Conservation (phyloP, 2,797 vertebrate species). For the Poecile montanus region DNA sequence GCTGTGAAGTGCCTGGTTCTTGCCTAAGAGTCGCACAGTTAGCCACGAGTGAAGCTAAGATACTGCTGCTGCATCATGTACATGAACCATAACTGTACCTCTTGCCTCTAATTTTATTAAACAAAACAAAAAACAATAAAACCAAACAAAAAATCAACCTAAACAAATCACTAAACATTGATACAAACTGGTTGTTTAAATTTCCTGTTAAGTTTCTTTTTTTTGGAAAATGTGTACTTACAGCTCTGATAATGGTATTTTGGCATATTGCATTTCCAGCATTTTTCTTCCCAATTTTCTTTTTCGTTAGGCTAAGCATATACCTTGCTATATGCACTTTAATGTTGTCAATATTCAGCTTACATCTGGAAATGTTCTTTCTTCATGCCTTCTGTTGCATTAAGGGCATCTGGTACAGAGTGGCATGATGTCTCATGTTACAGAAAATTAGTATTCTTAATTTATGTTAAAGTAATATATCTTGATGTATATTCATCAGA, state of each 20-base stretch:
- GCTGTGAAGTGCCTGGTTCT: fast-evolving
- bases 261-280: neutral
- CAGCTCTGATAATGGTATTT: neutral
- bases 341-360: neutral
- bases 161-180: neutral
- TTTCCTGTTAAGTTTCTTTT: neutral
- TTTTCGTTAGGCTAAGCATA: neutral
- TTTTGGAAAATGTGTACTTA: neutral
- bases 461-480: neutral
- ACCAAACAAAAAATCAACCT: neutral
- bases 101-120: neutral
- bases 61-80: neutral
- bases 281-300: neutral
- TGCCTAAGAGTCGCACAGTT: fast-evolving
- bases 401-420: neutral
- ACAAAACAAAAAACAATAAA: neutral
- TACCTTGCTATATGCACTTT: neutral
- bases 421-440: neutral
- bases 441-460: neutral
- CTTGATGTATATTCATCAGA: neutral
- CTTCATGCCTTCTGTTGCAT: neutral
- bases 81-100: neutral
- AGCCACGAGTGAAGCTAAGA: fast-evolving
- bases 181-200: neutral
- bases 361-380: neutral